Percentiles rank a stretch among this genome's conserved stretches.
phyloP scores from a whole-genome alignment of 2,113 vertebrate species.

The Emydocephalus ijimae region DNA sequence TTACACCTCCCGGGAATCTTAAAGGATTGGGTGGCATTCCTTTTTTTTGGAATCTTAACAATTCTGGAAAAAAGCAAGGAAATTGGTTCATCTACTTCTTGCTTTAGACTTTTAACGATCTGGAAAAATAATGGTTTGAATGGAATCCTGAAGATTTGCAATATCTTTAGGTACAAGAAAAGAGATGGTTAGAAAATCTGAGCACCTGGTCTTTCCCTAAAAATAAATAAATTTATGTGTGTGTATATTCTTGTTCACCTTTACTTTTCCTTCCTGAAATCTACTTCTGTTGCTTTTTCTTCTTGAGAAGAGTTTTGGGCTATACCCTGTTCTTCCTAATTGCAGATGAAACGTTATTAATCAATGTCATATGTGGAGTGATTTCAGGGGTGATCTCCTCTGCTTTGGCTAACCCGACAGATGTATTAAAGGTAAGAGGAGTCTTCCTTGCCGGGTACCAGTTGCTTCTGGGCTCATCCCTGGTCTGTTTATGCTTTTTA shows the following conservation, averaged over 20 bases:
- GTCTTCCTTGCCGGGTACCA: too few relatives aligned
- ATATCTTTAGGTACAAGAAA: background rate
- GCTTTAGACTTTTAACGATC: background rate
- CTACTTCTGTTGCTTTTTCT: conserved; percentile 8
- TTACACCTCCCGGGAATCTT: background rate
- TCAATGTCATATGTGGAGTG: conserved; percentile 96
- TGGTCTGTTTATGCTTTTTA: too few relatives aligned
- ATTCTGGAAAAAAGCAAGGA: background rate
- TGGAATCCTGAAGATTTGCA: background rate
- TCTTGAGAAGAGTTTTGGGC: background rate
- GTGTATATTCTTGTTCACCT: background rate
- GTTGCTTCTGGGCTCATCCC: too few relatives aligned
- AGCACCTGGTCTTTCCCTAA: background rate
- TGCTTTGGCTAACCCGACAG: conserved; percentile 90
- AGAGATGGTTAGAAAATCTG: background rate
- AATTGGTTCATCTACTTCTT: accelerated
- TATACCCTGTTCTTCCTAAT: conserved; percentile 30
- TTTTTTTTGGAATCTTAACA: conserved; percentile 5
- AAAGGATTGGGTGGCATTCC: background rate
- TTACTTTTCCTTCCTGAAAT: conserved; percentile 3
- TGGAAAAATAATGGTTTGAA: background rate
- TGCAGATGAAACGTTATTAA: conserved; percentile 91
- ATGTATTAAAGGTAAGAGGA: conserved; percentile 89
- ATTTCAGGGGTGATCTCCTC: conserved; percentile 94
- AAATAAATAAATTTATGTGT: background rate